Conservation (phyloP, 2,113 vertebrate genomes). For the Bos taurus region ARS-UCD2.0 NC_037339.1:48922001-48922500, state of each 20-base stretch:
- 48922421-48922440: not conserved
- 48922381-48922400: not conserved
- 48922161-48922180: not conserved
- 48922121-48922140: rapidly evolving
- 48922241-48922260: not conserved
- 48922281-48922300: not conserved
- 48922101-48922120: not conserved
- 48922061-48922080: not conserved
- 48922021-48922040: not conserved
- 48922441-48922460: not conserved
- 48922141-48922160: rapidly evolving
- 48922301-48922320: not conserved
- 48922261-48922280: not conserved
- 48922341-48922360: not conserved
- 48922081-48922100: rapidly evolving
- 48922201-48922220: rapidly evolving
- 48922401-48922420: not conserved
- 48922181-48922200: not conserved
- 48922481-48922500: conserved; percentile 10
- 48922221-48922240: not conserved
- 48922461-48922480: not conserved
- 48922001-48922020: not conserved
- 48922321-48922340: not conserved
- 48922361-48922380: not conserved
- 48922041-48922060: not conserved